These are phyloP conservation scores for Platycheirus albimanus DNA, from an alignment of 2,888 invertebrate species.

Conservation along the genomic window DNA sequence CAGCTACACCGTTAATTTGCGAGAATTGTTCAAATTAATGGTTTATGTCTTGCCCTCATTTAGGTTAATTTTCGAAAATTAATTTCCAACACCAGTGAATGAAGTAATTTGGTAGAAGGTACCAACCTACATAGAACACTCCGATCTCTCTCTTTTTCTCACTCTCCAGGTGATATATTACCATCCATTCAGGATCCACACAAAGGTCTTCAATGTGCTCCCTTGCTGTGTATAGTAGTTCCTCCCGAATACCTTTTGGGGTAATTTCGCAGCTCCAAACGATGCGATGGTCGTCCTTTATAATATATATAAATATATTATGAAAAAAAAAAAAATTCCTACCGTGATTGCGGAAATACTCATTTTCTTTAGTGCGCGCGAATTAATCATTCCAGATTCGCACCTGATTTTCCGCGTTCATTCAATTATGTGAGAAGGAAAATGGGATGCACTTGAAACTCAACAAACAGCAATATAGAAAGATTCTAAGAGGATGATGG, in stretches of 20 bases:
- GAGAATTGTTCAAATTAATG: conserved; percentile 69
- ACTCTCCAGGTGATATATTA: conserved; percentile 62
- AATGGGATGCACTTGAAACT: conserved; percentile 54
- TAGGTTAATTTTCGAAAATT: conserved; percentile 73
- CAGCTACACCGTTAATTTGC: conserved; percentile 62
- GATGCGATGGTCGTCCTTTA: conserved; percentile 18
- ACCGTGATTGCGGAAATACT: conserved; percentile 45
- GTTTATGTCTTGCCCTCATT: conserved; percentile 71
- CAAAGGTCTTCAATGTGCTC: conserved; percentile 25
- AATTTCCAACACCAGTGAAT: conserved; percentile 63
- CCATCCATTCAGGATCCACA: conserved; percentile 25
- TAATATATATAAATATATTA: background rate
- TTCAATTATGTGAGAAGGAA: conserved; percentile 42
- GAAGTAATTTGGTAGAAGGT: conserved; percentile 70
- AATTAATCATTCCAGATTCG: conserved; percentile 59
- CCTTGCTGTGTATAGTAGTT: conserved; percentile 10
- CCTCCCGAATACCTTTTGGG: conserved; percentile 34
- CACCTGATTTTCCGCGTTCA: conserved; percentile 54
- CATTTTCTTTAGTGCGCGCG: conserved; percentile 42
- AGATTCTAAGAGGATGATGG: conserved; percentile 10
- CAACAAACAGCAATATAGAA: conserved; percentile 28
- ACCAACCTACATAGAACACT: conserved; percentile 25
- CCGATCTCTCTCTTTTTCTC: background rate
- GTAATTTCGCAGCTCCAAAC: conserved; percentile 23
- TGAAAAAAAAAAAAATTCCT: conserved; percentile 12